Base-by-base conservation (phyloP, 1,140 invertebrate genomes). In the Zaprionus africanus region DNA sequence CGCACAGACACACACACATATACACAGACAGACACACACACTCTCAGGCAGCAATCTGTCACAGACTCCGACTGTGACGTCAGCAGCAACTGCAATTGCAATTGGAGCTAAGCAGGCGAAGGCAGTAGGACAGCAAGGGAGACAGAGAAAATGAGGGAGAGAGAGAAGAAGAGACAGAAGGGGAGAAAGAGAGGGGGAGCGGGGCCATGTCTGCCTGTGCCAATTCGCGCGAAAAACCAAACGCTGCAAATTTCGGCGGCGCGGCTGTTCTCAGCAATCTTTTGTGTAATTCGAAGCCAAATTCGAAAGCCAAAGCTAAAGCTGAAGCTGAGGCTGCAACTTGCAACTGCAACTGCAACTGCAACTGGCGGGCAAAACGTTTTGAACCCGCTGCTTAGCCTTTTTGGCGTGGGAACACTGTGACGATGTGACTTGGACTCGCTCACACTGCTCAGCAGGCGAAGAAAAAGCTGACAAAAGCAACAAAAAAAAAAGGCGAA, bases 211-310 rank as follows among this genome's bases (percentile, higher is more conserved):
- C 19, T 15, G 49, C 58, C 56, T 60, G 51, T 57, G 19, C 26
- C 38, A 13, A 22, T 81, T 86, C 78, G 59, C 49, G 74, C 56
- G 84, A 79, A 79, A 77, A 77, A 26, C 49, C 74, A 76, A 86
- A 87, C 84, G 80, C 78, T 75, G 77, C 84, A 80, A 66, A 81
- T 87, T 87, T 87, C 78, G 73, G 34, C 60, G 73, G 66, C 67
- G 60, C 67, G 73, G 54, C 67, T 76, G 78, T 88, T 87, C 84
- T 87, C 84, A 87, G 84, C 84, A 78, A 81, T 87, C 81, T 81
- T 81, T 88, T 82, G 78, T 88, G 84, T 87, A 87, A 87, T 87
- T 83, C 69, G 83, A 87, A 87, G 80, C 83, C 71, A 78, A 70
- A 72, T 69, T 81, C 80, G 46, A 51, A 51, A 22, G 17, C 46